Percentiles rank a stretch among this genome's conserved stretches.
Evolutionary conservation across 2,888 invertebrate species (phyloP).

Genomic region (Macrosoma leucophasiata): DNA sequence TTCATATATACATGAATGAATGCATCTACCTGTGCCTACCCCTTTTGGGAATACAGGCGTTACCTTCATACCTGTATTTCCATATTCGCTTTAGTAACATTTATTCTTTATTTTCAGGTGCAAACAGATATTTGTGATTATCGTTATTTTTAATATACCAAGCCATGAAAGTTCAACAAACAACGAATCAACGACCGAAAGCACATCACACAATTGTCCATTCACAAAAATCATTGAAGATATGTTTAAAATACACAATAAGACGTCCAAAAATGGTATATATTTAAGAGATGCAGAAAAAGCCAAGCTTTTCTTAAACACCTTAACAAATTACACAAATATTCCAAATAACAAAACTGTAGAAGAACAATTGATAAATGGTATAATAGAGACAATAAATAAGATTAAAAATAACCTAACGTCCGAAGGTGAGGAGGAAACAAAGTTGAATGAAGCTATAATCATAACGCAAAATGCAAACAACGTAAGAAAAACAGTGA

Average conservation of each 20-base stretch:
- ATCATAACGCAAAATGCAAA: slow-evolving; percentile 27
- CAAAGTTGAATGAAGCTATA: slow-evolving; percentile 56
- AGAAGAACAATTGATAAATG: slow-evolving; percentile 56
- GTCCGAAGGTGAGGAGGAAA: slow-evolving; percentile 32
- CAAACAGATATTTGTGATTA: slow-evolving; percentile 35
- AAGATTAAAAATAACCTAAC: slow-evolving; percentile 58
- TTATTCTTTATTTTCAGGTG: slow-evolving; percentile 39
- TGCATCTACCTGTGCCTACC: too few species aligned
- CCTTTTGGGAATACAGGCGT: too few species aligned
- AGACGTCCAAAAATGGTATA: slow-evolving; percentile 33
- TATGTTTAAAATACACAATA: slow-evolving; percentile 56
- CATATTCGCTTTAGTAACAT: too few species aligned
- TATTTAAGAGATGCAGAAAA: slow-evolving; percentile 56
- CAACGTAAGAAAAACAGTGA: slow-evolving; percentile 29
- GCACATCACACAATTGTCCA: slow-evolving; percentile 50
- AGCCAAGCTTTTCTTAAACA: slow-evolving; percentile 72
- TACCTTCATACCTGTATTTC: too few species aligned
- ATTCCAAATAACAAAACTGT: slow-evolving; percentile 39
- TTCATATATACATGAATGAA: too few species aligned
- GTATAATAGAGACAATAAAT: slow-evolving; percentile 63
- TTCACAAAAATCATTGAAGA: slow-evolving; percentile 64
- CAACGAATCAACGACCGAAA: slow-evolving; percentile 26
- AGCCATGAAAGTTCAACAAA: slow-evolving; percentile 29
- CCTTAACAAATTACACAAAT: slow-evolving; percentile 68
- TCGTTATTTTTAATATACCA: slow-evolving; percentile 9